phyloP scores from a whole-genome alignment of 2,888 invertebrate genomes.

The Cantharis rustica region DNA sequence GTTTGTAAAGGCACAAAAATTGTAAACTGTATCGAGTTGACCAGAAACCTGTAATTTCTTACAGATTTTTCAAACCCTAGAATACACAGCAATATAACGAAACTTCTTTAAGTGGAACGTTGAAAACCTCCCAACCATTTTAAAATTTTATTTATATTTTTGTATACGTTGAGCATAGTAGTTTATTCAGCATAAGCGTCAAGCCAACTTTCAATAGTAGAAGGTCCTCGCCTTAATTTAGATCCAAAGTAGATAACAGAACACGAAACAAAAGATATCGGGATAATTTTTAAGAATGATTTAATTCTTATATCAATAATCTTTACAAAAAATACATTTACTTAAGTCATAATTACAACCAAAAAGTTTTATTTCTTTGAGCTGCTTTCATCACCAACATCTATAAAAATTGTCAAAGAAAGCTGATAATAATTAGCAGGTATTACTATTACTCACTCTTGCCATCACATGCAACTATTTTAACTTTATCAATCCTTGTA shows the following conservation, averaged over 20 bases:
- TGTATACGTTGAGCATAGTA: no score
- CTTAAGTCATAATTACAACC: not conserved
- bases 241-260: not conserved
- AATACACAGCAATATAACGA: no score
- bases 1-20: no score
- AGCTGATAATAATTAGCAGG: slow-evolving; percentile 8
- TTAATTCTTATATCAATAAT: not conserved
- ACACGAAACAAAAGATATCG: not conserved
- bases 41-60: no score
- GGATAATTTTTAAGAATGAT: not conserved
- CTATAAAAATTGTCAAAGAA: slow-evolving; percentile 39
- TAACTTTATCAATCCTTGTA: slow-evolving; percentile 91
- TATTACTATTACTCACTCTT: slow-evolving; percentile 68
- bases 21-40: no score
- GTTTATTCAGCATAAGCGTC: no score
- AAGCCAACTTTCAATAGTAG: no score
- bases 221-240: no score
- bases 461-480: slow-evolving; percentile 98
- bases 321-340: not conserved
- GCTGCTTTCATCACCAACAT: slow-evolving; percentile 50
- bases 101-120: no score
- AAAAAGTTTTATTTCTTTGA: slow-evolving; percentile 47
- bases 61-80: no score
- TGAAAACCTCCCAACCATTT: no score
- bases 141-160: no score